Evolutionary conservation across 2,888 invertebrate genomes (phyloP).

Genomic region (Calameuta idolon): DNA sequence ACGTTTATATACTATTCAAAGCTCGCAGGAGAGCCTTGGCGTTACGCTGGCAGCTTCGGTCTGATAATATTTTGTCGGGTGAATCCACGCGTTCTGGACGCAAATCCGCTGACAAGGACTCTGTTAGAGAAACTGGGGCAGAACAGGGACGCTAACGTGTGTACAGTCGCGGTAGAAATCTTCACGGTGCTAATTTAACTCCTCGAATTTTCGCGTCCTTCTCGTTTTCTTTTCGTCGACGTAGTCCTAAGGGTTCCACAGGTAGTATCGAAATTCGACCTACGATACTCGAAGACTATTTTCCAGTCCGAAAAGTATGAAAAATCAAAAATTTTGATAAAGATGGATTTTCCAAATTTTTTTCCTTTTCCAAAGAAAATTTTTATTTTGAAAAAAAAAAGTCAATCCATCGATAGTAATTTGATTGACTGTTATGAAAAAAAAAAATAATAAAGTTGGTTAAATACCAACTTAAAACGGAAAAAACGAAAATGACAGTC

Average conservation of each 20-base stretch:
- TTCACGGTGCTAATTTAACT: not conserved
- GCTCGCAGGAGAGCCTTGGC: not conserved
- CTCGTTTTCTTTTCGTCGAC: not conserved
- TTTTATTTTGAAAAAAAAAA: too few species aligned
- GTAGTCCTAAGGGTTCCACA: not conserved
- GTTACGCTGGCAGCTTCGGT: slow-evolving; percentile 11
- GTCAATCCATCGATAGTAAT: too few species aligned
- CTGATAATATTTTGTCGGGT: slow-evolving; percentile 18
- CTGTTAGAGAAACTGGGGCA: slow-evolving; percentile 12
- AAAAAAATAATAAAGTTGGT: not conserved
- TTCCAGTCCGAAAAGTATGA: not conserved
- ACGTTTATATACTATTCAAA: not conserved
- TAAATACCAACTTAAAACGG: not conserved
- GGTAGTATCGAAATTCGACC: not conserved
- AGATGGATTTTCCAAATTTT: too few species aligned
- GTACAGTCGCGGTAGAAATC: slow-evolving; percentile 1
- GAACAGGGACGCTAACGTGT: slow-evolving; percentile 7
- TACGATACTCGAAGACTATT: not conserved
- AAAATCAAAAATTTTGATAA: not conserved
- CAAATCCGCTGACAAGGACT: slow-evolving; percentile 19
- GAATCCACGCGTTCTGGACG: slow-evolving; percentile 19
- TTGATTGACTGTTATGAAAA: too few species aligned
- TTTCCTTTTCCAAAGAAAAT: too few species aligned
- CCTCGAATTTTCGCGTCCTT: not conserved
- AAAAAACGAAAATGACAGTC: not conserved